Conservation (phyloP, 1,140 invertebrate species). For the Zophobas atratus region DNA sequence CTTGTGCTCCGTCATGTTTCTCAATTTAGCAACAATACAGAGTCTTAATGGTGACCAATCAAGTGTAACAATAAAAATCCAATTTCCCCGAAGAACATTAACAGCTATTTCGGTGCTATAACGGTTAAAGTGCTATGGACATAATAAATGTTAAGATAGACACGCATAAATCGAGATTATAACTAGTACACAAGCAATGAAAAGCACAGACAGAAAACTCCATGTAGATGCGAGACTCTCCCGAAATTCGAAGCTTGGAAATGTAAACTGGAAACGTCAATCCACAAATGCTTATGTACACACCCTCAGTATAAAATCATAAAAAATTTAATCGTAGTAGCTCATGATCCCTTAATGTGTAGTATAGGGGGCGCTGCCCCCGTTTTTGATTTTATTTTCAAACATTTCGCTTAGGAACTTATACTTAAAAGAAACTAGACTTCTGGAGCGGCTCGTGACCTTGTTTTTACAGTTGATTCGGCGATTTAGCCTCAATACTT, state of each 20-base stretch:
- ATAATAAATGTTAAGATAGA: slow-evolving; percentile 26
- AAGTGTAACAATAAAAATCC: slow-evolving; percentile 31
- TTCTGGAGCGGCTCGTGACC: slow-evolving; percentile 8
- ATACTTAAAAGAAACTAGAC: slow-evolving; percentile 19
- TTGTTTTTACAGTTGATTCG: slow-evolving; percentile 19
- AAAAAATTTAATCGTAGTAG: slow-evolving; percentile 31
- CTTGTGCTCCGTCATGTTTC: neutral
- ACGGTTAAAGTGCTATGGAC: slow-evolving; percentile 18
- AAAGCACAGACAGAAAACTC: slow-evolving; percentile 21
- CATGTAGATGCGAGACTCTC: slow-evolving; percentile 4
- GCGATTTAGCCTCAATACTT: slow-evolving; percentile 29
- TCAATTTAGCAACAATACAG: slow-evolving; percentile 18
- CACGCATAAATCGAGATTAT: slow-evolving; percentile 12
- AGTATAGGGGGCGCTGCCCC: neutral
- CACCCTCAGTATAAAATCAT: slow-evolving; percentile 21
- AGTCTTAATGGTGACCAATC: slow-evolving; percentile 7
- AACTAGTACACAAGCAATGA: slow-evolving; percentile 26
- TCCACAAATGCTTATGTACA: slow-evolving; percentile 17
- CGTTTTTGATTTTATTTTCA: slow-evolving; percentile 8
- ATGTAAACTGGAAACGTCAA: slow-evolving; percentile 1
- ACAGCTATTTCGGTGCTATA: slow-evolving; percentile 34
- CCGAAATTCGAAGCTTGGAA: slow-evolving; percentile 10
- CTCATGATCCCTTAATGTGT: slow-evolving; percentile 20
- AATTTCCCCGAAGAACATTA: slow-evolving; percentile 17
- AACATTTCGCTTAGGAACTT: slow-evolving; percentile 19